A percentile compares a stretch with the other conserved stretches of the same genome.
These are phyloP conservation scores for Diaprepes abbreviatus DNA, from an alignment of 2,888 invertebrate genomes.

Conservation along the genomic window DNA sequence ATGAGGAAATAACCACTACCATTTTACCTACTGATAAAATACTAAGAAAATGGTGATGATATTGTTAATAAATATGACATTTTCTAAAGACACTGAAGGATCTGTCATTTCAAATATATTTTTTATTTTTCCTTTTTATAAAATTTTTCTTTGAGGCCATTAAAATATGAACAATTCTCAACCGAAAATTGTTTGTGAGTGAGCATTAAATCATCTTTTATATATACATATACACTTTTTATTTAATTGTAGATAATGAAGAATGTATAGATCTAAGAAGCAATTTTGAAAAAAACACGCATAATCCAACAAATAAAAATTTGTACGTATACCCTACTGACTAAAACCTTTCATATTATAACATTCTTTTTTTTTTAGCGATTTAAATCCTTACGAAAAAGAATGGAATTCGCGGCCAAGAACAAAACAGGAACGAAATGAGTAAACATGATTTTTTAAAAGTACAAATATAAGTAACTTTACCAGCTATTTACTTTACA, in stretches of 20 bases:
- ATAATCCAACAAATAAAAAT: slow-evolving; percentile 24
- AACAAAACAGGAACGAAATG: slow-evolving; percentile 15
- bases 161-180: slow-evolving; percentile 27
- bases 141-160: slow-evolving; percentile 41
- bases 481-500: slow-evolving; percentile 8
- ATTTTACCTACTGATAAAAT: neutral
- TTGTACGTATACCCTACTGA: slow-evolving; percentile 40
- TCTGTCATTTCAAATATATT: neutral
- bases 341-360: too few relatives aligned
- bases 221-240: slow-evolving; percentile 1
- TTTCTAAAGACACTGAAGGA: neutral
- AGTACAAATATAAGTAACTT: neutral
- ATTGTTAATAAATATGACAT: neutral
- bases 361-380: slow-evolving; percentile 16
- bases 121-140: slow-evolving; percentile 46
- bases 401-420: neutral
- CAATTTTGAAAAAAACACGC: slow-evolving; percentile 29
- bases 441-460: neutral
- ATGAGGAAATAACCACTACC: too few relatives aligned
- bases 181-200: slow-evolving; percentile 34
- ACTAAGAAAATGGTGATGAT: neutral
- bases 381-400: neutral
- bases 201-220: neutral
- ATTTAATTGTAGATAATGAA: slow-evolving; percentile 51
- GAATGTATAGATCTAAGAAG: slow-evolving; percentile 52